Percentiles rank a stretch among this genome's conserved stretches.
These are phyloP conservation scores for Drosophila ambigua DNA, from an alignment of 1,140 invertebrate genomes.

Conservation along the genomic window DNA sequence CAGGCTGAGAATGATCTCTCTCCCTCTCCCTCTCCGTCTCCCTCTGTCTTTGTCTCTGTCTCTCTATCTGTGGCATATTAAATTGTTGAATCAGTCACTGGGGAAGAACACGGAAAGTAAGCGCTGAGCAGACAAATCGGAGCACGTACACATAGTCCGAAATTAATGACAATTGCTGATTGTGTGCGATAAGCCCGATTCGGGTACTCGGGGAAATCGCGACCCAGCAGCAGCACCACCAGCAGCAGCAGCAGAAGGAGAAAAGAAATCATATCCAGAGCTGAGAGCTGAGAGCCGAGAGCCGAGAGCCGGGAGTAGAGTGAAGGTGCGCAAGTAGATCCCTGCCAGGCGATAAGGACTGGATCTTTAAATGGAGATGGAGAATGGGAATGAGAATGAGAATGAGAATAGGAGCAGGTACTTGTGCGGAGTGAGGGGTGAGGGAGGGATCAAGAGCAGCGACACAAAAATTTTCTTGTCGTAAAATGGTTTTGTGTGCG, in stretches of 20 bases:
- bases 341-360: constrained; percentile 46
- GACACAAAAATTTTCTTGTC: constrained; percentile 50
- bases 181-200: constrained; percentile 71
- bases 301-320: constrained; percentile 14
- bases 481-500: constrained; percentile 27
- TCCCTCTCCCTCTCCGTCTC: neutral
- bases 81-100: constrained; percentile 78
- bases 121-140: constrained; percentile 64
- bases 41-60: constrained; percentile 9
- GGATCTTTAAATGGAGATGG: constrained; percentile 20
- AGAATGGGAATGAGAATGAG: neutral
- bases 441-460: constrained; percentile 18
- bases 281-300: constrained; percentile 16
- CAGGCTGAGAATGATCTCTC: constrained; percentile 20
- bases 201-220: constrained; percentile 37
- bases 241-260: constrained; percentile 2
- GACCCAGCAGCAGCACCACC: constrained; percentile 5
- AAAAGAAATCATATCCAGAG: constrained; percentile 29
- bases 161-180: constrained; percentile 82
- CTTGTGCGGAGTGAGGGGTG: neutral
- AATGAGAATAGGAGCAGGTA: neutral
- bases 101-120: constrained; percentile 3
- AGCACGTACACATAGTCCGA: constrained; percentile 80
- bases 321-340: constrained; percentile 69
- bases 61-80: constrained; percentile 63